phyloP scores from a whole-genome alignment of 2,113 vertebrate genomes.

The Ovibos moschatus region DNA sequence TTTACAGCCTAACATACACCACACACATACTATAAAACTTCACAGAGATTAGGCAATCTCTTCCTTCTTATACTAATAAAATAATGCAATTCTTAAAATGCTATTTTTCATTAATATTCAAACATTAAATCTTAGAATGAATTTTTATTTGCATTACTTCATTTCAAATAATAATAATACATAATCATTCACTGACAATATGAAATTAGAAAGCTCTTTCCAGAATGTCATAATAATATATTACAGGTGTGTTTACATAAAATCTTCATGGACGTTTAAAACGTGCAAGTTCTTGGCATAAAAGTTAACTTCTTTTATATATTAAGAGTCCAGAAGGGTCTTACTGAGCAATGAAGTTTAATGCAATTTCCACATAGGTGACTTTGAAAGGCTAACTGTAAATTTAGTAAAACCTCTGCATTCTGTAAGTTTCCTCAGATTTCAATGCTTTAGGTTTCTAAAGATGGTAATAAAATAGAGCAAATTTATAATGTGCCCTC shows the following conservation, averaged over 20 bases:
- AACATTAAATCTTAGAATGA: not conserved
- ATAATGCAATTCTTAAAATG: not conserved
- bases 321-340: not conserved
- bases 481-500: not conserved
- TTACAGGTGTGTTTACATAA: conserved; percentile 25
- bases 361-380: not conserved
- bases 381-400: conserved; percentile 16
- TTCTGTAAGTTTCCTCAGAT: not conserved
- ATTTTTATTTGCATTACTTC: not conserved
- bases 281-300: not conserved
- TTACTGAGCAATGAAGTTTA: not conserved
- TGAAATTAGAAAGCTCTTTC: not conserved
- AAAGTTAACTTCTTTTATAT: not conserved
- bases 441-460: not conserved
- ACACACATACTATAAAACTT: not conserved
- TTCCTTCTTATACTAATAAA: not conserved
- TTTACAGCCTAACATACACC: not conserved
- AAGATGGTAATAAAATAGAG: conserved; percentile 6
- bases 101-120: not conserved
- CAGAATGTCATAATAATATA: not conserved
- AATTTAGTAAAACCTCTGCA: not conserved
- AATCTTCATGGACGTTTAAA: conserved; percentile 28
- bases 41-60: not conserved
- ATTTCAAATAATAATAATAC: not conserved
- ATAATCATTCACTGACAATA: conserved; percentile 11